These are phyloP conservation scores for Knipowitschia caucasica DNA, from an alignment of 2,797 vertebrate genomes.

Conservation along the genomic window DNA sequence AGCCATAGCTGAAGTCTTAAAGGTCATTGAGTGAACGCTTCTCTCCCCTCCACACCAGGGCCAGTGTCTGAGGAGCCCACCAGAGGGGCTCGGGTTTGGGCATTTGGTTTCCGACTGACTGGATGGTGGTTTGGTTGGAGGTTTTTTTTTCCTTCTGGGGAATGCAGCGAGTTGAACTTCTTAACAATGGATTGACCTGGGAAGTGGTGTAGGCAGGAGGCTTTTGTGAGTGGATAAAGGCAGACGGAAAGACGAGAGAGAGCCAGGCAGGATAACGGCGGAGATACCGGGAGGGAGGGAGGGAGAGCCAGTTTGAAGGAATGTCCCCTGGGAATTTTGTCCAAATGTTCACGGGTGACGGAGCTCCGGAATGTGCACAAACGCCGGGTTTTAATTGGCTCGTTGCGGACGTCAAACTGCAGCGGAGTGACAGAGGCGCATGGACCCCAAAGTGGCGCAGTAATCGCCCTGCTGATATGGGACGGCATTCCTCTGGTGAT, in stretches of 20 bases:
- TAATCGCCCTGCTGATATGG: conserved; percentile 22
- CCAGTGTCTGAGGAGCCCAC: conserved; percentile 10
- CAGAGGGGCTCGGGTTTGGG: conserved; percentile 33
- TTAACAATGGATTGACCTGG: conserved; percentile 78
- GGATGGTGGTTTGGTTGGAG: conserved; percentile 21
- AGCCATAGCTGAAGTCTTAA: neutral
- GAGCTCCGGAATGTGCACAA: conserved; percentile 79
- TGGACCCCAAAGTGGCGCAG: conserved; percentile 33
- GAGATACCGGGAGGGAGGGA: neutral
- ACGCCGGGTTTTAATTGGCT: conserved; percentile 78
- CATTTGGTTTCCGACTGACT: conserved; percentile 57
- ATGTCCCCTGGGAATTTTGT: conserved; percentile 77
- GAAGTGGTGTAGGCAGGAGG: conserved; percentile 79
- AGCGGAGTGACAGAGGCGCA: conserved; percentile 45
- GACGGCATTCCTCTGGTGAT: neutral
- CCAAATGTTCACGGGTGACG: conserved; percentile 82
- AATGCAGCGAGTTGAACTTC: conserved; percentile 62
- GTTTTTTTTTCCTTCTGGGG: conserved; percentile 32
- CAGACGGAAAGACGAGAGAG: conserved; percentile 63
- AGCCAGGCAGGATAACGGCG: conserved; percentile 45
- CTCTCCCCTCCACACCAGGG: conserved; percentile 17
- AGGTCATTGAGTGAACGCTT: conserved; percentile 12
- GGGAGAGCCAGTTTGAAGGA: conserved; percentile 61
- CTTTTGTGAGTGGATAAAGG: conserved; percentile 79
- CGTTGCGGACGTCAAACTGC: conserved; percentile 71